Evolutionary conservation across 2,888 invertebrate species (phyloP), one percentile per base, ranked within the genome.

Genomic region (Phortica magna): DNA sequence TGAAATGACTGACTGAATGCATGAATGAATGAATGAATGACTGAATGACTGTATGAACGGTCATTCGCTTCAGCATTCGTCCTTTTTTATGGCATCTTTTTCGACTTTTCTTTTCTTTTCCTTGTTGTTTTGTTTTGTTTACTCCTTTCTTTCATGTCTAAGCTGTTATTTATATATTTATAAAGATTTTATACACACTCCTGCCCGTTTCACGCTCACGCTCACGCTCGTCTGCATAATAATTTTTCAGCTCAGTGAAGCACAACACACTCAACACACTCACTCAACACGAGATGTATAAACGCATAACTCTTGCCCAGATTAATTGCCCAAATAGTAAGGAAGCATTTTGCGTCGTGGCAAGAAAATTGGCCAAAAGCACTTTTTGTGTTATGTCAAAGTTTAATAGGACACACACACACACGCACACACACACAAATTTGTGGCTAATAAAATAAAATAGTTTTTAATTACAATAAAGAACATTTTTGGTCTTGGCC

Each of bases 241-340:
- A 82, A 84, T 83, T 84, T 88, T 88, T 86, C 85, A 88, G 83
- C 81, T 86, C 88, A 88, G 70, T 83, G 87, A 65, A 83, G 82
- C 85, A 84, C 31, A 31, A 31, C 31, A 31, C 31, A 31, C 1
- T 3, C 31, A 79, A 78, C 64, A 80, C 81, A 80, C 73, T 80
- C 78, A 78, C 76, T 79, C 76, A 7, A 12, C 12, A 9, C n/a
- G n/a, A n/a, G 1, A 57, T 14, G 10, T 7, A 14, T 14, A 57
- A 57, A 14, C 19, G 57, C 19, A 17, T 57, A 80, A 83, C 83
- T 88, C 82, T 81, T 88, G 83, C 79, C 84, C 78, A 86, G 76
- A 86, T 84, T 86, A 86, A 88, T 88, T 86, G 77, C 59, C 31
- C 2, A 4, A 4, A 31, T 31, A 31, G 31, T 31, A 4, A 31